A percentile compares a stretch with the other conserved stretches of the same genome.
phyloP scores from a whole-genome alignment of 2,888 invertebrate genomes.

The Agonopterix subpropinquella region DNA sequence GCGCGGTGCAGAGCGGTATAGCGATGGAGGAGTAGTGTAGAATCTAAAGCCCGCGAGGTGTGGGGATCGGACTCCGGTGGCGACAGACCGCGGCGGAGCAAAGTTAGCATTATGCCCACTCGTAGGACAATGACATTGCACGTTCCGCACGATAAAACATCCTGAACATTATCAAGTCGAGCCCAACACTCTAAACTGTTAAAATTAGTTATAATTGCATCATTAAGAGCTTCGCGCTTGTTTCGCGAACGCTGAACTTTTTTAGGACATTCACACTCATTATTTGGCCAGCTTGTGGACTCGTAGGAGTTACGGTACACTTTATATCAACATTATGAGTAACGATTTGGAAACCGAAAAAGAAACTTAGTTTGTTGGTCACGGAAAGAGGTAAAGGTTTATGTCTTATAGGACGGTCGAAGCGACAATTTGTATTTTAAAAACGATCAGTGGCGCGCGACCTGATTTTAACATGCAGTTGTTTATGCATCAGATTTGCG shows the following conservation, averaged over 20 bases:
- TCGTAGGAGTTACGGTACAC: slow-evolving; percentile 13
- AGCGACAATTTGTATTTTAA: slow-evolving; percentile 28
- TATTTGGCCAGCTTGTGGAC: slow-evolving; percentile 17
- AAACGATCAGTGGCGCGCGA: slow-evolving; percentile 17
- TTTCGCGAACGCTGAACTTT: slow-evolving; percentile 41
- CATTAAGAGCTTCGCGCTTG: slow-evolving; percentile 42
- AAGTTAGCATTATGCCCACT: slow-evolving; percentile 28
- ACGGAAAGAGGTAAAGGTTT: slow-evolving; percentile 48
- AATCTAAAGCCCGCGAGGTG: not conserved
- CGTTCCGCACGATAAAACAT: slow-evolving; percentile 72
- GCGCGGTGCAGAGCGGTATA: no score
- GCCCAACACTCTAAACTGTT: slow-evolving; percentile 45
- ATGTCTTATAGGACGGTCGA: slow-evolving; percentile 18
- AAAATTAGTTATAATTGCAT: slow-evolving; percentile 47
- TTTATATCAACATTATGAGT: slow-evolving; percentile 6
- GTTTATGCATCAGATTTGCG: slow-evolving; percentile 15
- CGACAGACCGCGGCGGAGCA: slow-evolving; percentile 7
- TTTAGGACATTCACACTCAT: slow-evolving; percentile 18
- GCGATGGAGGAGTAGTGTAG: no score
- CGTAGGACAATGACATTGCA: slow-evolving; percentile 71
- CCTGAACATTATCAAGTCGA: slow-evolving; percentile 60
- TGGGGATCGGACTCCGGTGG: slow-evolving; percentile 13
- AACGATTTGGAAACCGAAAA: slow-evolving; percentile 9
- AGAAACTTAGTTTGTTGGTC: slow-evolving; percentile 36
- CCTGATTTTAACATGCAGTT: slow-evolving; percentile 26